phyloP scores from a whole-genome alignment of 2,888 invertebrate genomes.

The Agriopis aurantiaria region DNA sequence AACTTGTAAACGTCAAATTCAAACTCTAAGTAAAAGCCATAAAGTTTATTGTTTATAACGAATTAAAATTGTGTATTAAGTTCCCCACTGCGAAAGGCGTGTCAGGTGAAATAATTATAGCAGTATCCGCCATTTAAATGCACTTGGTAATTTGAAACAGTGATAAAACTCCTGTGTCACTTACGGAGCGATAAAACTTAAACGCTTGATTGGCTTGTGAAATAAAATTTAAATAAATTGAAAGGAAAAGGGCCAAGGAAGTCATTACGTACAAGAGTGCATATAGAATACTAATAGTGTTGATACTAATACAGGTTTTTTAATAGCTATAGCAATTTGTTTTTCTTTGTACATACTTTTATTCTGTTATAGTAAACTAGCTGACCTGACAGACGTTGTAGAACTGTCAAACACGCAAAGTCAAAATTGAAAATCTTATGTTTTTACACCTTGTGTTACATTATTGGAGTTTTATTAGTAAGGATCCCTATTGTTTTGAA shows the following conservation, averaged over 20 bases:
- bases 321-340: no score
- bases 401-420: no score
- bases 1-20: not conserved
- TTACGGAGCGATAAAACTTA: slow-evolving; percentile 53
- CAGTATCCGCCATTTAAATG: slow-evolving; percentile 72
- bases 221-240: slow-evolving; percentile 40
- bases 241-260: slow-evolving; percentile 14
- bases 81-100: slow-evolving; percentile 57
- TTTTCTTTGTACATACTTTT: no score
- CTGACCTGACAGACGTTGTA: no score
- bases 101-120: slow-evolving; percentile 63
- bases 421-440: no score
- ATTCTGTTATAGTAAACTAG: no score
- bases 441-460: no score
- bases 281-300: slow-evolving; percentile 6
- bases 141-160: slow-evolving; percentile 58
- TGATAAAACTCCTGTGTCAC: slow-evolving; percentile 51
- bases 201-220: slow-evolving; percentile 57
- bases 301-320: no score
- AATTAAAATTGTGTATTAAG: slow-evolving; percentile 10
- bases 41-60: slow-evolving; percentile 30
- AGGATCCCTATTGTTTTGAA: no score
- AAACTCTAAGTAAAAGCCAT: slow-evolving; percentile 28
- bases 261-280: slow-evolving; percentile 4
- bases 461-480: no score